Evolutionary conservation across 2,797 vertebrate species (phyloP).

Genomic region (Scarus forsteni): DNA sequence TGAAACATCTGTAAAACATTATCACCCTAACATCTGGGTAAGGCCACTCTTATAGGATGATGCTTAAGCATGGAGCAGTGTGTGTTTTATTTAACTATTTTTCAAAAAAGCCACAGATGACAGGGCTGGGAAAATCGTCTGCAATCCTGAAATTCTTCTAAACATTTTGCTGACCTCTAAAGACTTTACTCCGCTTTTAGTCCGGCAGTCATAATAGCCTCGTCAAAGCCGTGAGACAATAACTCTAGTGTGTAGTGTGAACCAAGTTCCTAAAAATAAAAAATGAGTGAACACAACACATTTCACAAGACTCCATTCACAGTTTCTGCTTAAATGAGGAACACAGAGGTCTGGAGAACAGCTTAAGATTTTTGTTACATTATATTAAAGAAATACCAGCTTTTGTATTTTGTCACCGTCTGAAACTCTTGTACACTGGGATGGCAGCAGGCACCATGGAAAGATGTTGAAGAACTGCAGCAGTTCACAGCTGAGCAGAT

Average conservation of each 20-base stretch:
- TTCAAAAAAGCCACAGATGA: conserved; percentile 24
- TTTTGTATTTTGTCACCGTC: background rate
- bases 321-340: conserved; percentile 15
- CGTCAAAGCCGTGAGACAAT: conserved; percentile 55
- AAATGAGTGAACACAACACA: conserved; percentile 27
- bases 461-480: conserved; percentile 27
- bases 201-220: conserved; percentile 49
- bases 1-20: background rate
- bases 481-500: conserved; percentile 45
- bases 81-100: conserved; percentile 18
- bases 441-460: conserved; percentile 23
- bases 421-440: conserved; percentile 25
- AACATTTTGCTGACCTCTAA: conserved; percentile 65
- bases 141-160: conserved; percentile 62
- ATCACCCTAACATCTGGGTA: conserved; percentile 7
- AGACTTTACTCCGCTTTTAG: conserved; percentile 63
- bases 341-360: conserved; percentile 6
- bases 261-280: conserved; percentile 49
- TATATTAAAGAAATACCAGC: background rate
- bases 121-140: conserved; percentile 49
- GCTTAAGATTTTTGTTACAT: background rate
- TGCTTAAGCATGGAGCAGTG: conserved; percentile 7
- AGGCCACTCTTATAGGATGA: conserved; percentile 20
- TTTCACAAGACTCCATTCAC: conserved; percentile 27
- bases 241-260: conserved; percentile 46